phyloP scores from a whole-genome alignment of 2,797 vertebrate genomes.

The Cuniculus paca region DNA sequence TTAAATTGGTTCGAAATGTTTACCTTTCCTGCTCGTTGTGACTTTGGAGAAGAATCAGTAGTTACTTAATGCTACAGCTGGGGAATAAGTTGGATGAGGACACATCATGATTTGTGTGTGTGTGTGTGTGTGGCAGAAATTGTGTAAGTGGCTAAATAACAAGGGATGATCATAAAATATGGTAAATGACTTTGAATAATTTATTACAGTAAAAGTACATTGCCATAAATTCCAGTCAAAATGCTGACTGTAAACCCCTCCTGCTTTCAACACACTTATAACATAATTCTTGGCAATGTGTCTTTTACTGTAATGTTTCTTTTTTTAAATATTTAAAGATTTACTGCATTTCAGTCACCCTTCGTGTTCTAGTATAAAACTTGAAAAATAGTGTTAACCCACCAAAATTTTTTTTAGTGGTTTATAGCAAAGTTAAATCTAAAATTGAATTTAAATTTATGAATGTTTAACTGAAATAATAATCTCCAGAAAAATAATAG shows the following conservation, averaged over 20 bases:
- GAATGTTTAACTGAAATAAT: conserved; percentile 15
- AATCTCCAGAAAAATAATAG: conserved; percentile 12
- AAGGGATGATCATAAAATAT: not conserved
- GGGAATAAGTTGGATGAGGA: not conserved
- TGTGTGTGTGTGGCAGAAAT: not conserved
- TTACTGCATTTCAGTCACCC: not conserved
- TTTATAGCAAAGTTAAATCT: not conserved
- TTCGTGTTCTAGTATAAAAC: not conserved
- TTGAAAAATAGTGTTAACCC: not conserved
- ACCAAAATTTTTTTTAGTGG: not conserved
- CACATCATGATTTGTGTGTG: not conserved
- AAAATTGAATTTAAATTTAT: not conserved
- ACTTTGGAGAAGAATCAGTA: not conserved
- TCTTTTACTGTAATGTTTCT: not conserved
- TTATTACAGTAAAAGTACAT: not conserved
- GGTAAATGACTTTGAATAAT: not conserved
- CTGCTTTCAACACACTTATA: not conserved
- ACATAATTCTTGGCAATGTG: not conserved
- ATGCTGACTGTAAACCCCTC: not conserved
- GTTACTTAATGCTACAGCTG: not conserved
- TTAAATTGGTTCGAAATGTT: not conserved
- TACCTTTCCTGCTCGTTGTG: not conserved
- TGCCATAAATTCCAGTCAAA: not conserved
- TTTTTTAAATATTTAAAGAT: not conserved
- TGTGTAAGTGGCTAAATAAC: not conserved